Percentiles rank a stretch among this genome's conserved stretches.
Conservation (phyloP, 2,797 vertebrate species). For the Stomatorhinus walkeri region DNA sequence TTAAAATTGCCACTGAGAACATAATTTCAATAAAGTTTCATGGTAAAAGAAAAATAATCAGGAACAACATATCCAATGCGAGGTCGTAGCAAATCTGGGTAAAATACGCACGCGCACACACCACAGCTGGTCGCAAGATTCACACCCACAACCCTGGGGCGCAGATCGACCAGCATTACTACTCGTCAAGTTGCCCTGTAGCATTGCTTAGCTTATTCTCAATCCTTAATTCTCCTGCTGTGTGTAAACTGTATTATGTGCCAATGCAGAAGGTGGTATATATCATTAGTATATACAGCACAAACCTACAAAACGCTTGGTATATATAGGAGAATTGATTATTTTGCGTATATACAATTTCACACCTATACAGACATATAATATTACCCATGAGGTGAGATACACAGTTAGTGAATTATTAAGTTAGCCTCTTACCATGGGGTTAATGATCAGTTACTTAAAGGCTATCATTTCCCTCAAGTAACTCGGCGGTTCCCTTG, state of each 20-base stretch:
- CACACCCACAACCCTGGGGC: not conserved
- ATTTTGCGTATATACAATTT: not conserved
- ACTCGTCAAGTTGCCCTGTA: not conserved
- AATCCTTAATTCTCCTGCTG: not conserved
- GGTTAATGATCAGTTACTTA: conserved; percentile 7
- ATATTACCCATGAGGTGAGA: not conserved
- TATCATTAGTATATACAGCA: not conserved
- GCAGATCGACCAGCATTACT: not conserved
- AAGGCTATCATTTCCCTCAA: conserved; percentile 6
- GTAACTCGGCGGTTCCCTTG: not conserved
- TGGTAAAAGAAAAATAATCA: not conserved
- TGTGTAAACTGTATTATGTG: not conserved
- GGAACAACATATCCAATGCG: not conserved
- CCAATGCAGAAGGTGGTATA: not conserved
- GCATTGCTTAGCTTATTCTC: not conserved
- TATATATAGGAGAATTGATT: not conserved
- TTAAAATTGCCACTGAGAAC: not conserved
- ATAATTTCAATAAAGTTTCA: not conserved
- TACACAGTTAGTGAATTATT: not conserved
- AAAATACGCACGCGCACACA: not conserved
- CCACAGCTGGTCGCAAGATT: not conserved
- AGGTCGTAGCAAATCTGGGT: not conserved
- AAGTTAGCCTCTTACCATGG: not conserved
- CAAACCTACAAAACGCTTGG: not conserved
- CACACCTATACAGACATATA: not conserved